Evolutionary conservation across 2,888 invertebrate species (phyloP).

Genomic region (Ophioninae sp.): DNA sequence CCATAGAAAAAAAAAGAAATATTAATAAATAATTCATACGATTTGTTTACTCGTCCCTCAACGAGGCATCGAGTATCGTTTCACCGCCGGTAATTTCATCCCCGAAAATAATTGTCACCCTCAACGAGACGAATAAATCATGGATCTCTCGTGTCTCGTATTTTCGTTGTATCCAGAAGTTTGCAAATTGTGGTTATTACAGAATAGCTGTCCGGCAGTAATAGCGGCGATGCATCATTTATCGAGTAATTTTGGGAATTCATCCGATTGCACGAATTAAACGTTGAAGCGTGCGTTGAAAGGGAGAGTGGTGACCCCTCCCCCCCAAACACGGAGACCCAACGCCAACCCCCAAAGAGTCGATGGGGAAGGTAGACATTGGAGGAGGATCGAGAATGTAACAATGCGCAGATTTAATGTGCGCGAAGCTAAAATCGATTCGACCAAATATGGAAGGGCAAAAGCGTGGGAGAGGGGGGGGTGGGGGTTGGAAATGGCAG

Average conservation of each 20-base stretch:
- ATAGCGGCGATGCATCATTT: conserved; percentile 44
- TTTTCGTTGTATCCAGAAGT: background rate
- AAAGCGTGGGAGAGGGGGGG: background rate
- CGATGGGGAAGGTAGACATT: background rate
- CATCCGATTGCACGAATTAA: conserved; percentile 48
- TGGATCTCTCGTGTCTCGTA: background rate
- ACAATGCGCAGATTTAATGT: conserved; percentile 60
- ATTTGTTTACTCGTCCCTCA: too few species aligned
- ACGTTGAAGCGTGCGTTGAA: conserved; percentile 25
- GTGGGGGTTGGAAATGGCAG: background rate
- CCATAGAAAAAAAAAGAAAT: too few species aligned
- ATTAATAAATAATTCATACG: too few species aligned
- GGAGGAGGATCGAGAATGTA: conserved; percentile 50
- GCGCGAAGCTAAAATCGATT: conserved; percentile 57
- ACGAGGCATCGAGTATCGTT: too few species aligned
- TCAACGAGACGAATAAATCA: background rate
- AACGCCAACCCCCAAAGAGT: too few species aligned
- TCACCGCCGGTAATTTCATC: background rate
- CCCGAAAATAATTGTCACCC: background rate
- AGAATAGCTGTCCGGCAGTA: conserved; percentile 21
- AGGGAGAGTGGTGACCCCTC: background rate
- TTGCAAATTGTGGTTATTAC: conserved; percentile 30
- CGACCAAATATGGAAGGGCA: conserved; percentile 31
- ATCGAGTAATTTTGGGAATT: conserved; percentile 51
- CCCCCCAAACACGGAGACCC: background rate